These are phyloP conservation scores for Galeopterus variegatus DNA, from an alignment of 2,113 vertebrate genomes.

Conservation along the genomic window DNA sequence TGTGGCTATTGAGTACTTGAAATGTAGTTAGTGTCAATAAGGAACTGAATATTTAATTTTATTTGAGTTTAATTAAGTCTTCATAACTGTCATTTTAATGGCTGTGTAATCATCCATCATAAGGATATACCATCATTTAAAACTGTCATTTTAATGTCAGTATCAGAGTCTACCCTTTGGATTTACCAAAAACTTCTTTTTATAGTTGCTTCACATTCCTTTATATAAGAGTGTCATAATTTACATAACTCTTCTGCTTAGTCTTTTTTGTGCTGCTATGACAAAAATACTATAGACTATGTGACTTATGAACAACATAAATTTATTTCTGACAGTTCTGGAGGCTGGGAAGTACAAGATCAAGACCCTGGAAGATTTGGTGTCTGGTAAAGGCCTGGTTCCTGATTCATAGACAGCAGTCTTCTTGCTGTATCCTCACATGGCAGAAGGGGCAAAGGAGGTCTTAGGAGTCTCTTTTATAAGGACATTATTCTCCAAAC, in stretches of 20 bases:
- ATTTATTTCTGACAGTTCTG: not conserved
- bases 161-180: not conserved
- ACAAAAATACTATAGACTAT: not conserved
- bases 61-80: not conserved
- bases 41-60: not conserved
- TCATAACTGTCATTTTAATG: constrained; percentile 1
- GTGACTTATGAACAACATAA: not conserved
- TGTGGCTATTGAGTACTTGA: not conserved
- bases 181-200: not conserved
- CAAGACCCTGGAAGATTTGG: not conserved
- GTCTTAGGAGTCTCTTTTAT: not conserved
- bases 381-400: not conserved
- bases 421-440: not conserved
- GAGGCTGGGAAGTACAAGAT: not conserved
- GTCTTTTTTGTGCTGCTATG: not conserved
- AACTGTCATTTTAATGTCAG: not conserved
- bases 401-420: not conserved
- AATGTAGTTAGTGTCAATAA: not conserved
- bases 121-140: not conserved
- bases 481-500: not conserved
- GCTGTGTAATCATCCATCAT: not conserved
- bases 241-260: not conserved
- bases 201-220: not conserved
- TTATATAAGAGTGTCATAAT: not conserved
- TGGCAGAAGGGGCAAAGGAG: not conserved